These are phyloP conservation scores for Monomorium pharaonis DNA, from an alignment of 1,140 invertebrate species.

Conservation along the genomic window DNA sequence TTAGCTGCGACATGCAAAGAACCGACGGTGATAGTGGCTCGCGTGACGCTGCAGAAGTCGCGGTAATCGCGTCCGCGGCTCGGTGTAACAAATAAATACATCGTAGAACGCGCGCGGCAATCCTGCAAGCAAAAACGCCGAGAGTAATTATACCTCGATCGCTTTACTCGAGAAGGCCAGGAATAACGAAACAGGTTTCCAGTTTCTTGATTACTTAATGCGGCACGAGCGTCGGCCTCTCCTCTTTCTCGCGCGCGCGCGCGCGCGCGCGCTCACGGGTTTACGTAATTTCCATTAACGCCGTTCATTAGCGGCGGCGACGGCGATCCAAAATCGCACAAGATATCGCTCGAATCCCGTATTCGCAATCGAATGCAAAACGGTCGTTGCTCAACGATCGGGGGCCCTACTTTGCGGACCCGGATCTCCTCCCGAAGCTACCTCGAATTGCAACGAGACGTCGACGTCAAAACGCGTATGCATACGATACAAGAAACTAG, in stretches of 20 bases:
- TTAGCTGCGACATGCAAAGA: not conserved
- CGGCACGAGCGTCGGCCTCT: constrained; percentile 26
- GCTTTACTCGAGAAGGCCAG: constrained; percentile 38
- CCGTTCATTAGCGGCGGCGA: constrained; percentile 40
- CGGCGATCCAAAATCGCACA: constrained; percentile 29
- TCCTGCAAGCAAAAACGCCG: constrained; percentile 12
- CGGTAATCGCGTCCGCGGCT: not conserved
- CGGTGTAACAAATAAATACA: constrained; percentile 18
- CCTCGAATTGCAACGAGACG: not conserved
- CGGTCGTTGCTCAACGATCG: not conserved
- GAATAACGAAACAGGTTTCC: constrained; percentile 39
- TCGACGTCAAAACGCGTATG: not conserved
- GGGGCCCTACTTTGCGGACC: not conserved
- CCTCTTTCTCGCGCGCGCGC: constrained; percentile 6
- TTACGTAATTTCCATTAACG: constrained; percentile 60
- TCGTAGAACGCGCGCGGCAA: constrained; percentile 18
- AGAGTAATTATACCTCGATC: constrained; percentile 55
- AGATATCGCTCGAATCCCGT: not conserved
- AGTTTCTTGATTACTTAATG: constrained; percentile 44
- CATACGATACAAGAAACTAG: constrained; percentile 7
- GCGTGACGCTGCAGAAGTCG: not conserved
- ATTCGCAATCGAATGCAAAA: constrained; percentile 7
- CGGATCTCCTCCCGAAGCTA: not conserved
- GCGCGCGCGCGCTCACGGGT: no score
- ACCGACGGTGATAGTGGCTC: constrained; percentile 13